Evolutionary conservation across 64 coral and sea anemone genomes (phyloP).

Genomic region (Dendronephthya gigantea): DNA sequence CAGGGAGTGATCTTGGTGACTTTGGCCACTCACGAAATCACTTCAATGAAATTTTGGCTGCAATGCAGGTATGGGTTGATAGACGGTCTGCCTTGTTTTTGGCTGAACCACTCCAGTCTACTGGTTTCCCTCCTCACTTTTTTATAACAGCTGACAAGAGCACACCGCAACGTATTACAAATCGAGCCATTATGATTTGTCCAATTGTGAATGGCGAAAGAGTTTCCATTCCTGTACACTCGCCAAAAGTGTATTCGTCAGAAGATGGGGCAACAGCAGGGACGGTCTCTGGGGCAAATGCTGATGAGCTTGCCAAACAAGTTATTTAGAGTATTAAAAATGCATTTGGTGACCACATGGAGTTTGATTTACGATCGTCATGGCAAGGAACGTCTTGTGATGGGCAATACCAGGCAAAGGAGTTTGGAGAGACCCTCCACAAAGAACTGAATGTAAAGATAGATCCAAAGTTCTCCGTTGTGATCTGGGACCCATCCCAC

Average conservation of each 20-base stretch:
- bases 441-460: neutral
- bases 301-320: neutral
- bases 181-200: neutral
- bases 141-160: neutral
- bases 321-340: neutral
- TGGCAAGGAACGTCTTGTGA: neutral
- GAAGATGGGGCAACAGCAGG: neutral
- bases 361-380: neutral
- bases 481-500: neutral
- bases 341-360: neutral
- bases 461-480: neutral
- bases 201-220: neutral
- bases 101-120: neutral
- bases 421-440: neutral
- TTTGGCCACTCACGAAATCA: neutral
- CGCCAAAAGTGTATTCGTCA: neutral
- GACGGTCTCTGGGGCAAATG: neutral
- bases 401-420: neutral
- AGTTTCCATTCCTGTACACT: neutral
- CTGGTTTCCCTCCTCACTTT: neutral
- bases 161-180: neutral
- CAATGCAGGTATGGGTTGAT: constrained; percentile 12
- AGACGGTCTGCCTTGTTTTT: neutral
- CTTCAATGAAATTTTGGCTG: neutral
- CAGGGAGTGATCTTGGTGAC: neutral